phyloP scores from a whole-genome alignment of 1,140 invertebrate species.

The Trigoniulus corallinus region DNA sequence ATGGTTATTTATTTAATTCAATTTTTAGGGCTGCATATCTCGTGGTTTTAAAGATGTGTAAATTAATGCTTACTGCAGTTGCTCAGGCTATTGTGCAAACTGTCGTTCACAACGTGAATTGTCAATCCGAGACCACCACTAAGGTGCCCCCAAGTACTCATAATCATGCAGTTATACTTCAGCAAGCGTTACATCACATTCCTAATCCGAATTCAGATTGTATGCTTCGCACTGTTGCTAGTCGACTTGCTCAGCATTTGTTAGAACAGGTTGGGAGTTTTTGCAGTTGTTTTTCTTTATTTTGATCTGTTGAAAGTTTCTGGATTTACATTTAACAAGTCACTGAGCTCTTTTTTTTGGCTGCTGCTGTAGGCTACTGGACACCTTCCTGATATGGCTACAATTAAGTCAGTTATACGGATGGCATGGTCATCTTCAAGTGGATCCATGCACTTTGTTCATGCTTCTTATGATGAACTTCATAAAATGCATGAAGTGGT shows the following conservation, averaged over 20 bases:
- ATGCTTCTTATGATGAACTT: constrained; percentile 43
- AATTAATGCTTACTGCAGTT: constrained; percentile 66
- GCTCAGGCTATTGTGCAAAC: constrained; percentile 35
- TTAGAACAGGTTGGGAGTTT: constrained; percentile 34
- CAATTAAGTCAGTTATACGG: constrained; percentile 49
- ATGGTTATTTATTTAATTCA: too few relatives aligned
- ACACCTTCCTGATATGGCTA: constrained; percentile 22
- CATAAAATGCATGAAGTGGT: constrained; percentile 30
- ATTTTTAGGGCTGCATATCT: constrained; percentile 54
- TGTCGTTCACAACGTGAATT: constrained; percentile 21
- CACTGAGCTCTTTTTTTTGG: not conserved
- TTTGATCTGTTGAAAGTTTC: not conserved
- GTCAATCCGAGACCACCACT: constrained; percentile 15
- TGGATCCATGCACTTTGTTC: constrained; percentile 46
- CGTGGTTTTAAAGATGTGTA: constrained; percentile 71
- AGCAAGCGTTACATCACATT: constrained; percentile 48
- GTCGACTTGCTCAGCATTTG: constrained; percentile 53
- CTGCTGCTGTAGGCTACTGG: constrained; percentile 12
- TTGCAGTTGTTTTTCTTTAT: not conserved
- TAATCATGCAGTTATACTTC: constrained; percentile 42
- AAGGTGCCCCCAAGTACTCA: constrained; percentile 5
- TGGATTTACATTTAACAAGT: too few relatives aligned
- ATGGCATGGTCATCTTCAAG: constrained; percentile 61
- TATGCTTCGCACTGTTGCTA: constrained; percentile 50
- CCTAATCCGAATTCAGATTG: constrained; percentile 49